These are phyloP conservation scores for Plagodis pulveraria DNA, from an alignment of 2,888 invertebrate genomes.

Conservation along the genomic window DNA sequence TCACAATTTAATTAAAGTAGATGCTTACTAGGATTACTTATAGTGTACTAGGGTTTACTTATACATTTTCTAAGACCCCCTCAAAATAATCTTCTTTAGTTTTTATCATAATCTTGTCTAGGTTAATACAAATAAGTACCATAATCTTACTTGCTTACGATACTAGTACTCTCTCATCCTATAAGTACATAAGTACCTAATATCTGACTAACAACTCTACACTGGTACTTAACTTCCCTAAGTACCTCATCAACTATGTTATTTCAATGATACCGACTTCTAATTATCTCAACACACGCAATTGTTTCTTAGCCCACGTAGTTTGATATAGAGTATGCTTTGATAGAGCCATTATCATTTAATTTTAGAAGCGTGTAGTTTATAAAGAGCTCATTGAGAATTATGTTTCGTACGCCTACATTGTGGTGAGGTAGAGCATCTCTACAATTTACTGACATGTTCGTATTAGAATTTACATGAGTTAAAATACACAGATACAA, in stretches of 20 bases:
- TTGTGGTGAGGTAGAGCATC: constrained; percentile 15
- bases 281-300: constrained; percentile 20
- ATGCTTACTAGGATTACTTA: no score
- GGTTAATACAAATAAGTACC: no score
- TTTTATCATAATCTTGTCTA: no score
- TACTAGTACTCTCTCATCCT: no score
- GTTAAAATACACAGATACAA: background rate
- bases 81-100: no score
- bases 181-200: no score
- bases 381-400: constrained; percentile 15
- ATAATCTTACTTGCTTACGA: no score
- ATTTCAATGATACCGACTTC: constrained; percentile 10
- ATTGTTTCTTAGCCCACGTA: constrained; percentile 25
- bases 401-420: constrained; percentile 26
- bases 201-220: background rate
- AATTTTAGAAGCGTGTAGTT: constrained; percentile 32
- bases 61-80: no score
- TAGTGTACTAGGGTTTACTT: no score
- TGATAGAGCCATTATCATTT: constrained; percentile 41
- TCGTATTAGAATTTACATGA: constrained; percentile 24
- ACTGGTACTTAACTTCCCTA: background rate
- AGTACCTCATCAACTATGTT: constrained; percentile 3
- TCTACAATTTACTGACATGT: constrained; percentile 16
- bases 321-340: constrained; percentile 14
- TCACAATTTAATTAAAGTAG: no score